A percentile compares a stretch with the other conserved stretches of the same genome.
Conservation (phyloP, 2,888 invertebrate genomes). For the Hylaea fasciaria region DNA sequence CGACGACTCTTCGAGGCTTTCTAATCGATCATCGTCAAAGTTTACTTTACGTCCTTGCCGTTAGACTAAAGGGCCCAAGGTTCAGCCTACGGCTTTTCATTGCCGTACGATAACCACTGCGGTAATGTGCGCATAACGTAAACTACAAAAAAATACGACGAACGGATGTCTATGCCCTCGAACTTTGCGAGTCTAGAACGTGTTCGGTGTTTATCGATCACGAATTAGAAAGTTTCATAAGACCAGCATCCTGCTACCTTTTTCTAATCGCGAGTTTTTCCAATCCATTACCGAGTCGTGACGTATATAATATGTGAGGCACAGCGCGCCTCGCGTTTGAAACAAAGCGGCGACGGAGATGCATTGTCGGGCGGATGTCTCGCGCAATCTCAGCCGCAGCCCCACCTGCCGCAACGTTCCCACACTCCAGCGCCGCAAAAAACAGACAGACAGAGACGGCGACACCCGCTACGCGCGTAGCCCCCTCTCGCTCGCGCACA, state of each 20-base stretch:
- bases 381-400: constrained; percentile 83
- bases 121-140: neutral
- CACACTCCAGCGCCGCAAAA: constrained; percentile 85
- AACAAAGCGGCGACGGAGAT: constrained; percentile 75
- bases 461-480: constrained; percentile 55
- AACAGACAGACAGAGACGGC: constrained; percentile 74
- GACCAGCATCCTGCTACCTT: constrained; percentile 31
- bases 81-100: neutral
- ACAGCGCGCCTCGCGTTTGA: constrained; percentile 72
- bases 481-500: constrained; percentile 68
- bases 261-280: constrained; percentile 58
- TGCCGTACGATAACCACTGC: no score
- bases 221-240: constrained; percentile 26
- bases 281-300: constrained; percentile 58
- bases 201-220: constrained; percentile 12
- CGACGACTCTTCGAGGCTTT: constrained; percentile 11
- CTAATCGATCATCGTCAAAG: constrained; percentile 29
- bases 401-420: constrained; percentile 84
- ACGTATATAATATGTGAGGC: constrained; percentile 77
- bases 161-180: no score
- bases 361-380: constrained; percentile 84
- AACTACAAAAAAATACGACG: neutral
- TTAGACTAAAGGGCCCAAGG: neutral
- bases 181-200: constrained; percentile 2
- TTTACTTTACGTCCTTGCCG: constrained; percentile 17